These are phyloP conservation scores for Saccostrea glomerata DNA, from an alignment of 1,140 invertebrate genomes.

Conservation along the genomic window DNA sequence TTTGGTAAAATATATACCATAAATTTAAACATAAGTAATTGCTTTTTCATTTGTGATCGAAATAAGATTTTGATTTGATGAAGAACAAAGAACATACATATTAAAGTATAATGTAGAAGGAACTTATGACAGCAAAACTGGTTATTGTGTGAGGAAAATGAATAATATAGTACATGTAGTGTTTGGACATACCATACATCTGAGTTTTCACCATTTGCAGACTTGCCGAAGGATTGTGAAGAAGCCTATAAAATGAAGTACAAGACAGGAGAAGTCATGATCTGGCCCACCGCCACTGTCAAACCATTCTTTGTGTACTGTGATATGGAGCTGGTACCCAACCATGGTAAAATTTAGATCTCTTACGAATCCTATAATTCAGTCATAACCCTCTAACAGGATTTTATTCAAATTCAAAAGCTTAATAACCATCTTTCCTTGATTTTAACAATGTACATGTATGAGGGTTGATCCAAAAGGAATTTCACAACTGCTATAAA, in stretches of 20 bases:
- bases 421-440: no score
- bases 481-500: no score
- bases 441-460: no score
- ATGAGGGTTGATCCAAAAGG: no score
- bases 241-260: constrained; percentile 61
- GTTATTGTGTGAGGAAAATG: no score
- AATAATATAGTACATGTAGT: no score
- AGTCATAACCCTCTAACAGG: no score
- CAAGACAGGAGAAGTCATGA: constrained; percentile 63
- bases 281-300: constrained; percentile 55
- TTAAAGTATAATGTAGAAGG: no score
- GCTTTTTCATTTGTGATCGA: background rate
- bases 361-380: background rate
- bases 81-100: no score
- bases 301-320: constrained; percentile 70
- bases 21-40: background rate
- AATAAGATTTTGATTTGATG: no score
- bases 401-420: no score
- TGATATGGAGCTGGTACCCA: constrained; percentile 65
- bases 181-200: background rate
- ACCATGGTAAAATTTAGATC: constrained; percentile 56
- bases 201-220: constrained; percentile 54
- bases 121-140: no score
- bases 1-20: constrained; percentile 43
- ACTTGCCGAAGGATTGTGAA: constrained; percentile 68